Evolutionary conservation across 2,797 vertebrate species (phyloP), one percentile per base, ranked within the genome.

Genomic region (Pseudochromis fuscus): DNA sequence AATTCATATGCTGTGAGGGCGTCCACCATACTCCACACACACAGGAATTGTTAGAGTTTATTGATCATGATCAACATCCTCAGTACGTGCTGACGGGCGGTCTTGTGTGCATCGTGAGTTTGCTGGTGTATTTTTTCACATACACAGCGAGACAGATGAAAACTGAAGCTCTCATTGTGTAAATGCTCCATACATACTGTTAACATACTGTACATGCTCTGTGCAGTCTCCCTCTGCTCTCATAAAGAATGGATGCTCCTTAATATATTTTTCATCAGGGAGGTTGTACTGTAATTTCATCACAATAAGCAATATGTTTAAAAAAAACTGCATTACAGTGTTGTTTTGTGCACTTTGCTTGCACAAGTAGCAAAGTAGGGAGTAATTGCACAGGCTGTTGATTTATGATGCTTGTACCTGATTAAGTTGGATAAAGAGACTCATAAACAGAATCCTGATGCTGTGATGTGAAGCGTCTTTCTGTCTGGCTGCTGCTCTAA

Each of bases 251-350:
- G 58, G 62, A 89, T 90, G 45, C 50, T 35, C 38, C 67, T 67
- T 67, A 66, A 89, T 90, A 65, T 67, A 83, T 86, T 85, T 88
- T 90, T 90, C 62, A 92, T 88, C 56, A 63, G 58, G 68, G 31
- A 57, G 67, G 33, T 73, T 85, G 64, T 80, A 21, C 61, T 51
- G 55, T 85, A 86, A 87, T 88, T 73, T 74, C 62, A 78, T 84
- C 56, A 46, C 73, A 76, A 50, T 61, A 55, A 25, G 72, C 52
- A 75, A 72, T 67, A 80, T 68, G 66, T 63, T 44, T 53, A 35
- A 3, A 59, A 51, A 59, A 68, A 63, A 50, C 25, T 13, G 38
- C 35, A 55, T 76, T 58, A 70, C 72, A 48, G 27, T 18, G 61
- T n/a, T 3, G 45, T 60, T 72, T 46, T 64, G 71, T 77, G 67